These are phyloP conservation scores for Anthopleura sola DNA, from an alignment of 64 coral and sea anemone species.

Conservation along the genomic window DNA sequence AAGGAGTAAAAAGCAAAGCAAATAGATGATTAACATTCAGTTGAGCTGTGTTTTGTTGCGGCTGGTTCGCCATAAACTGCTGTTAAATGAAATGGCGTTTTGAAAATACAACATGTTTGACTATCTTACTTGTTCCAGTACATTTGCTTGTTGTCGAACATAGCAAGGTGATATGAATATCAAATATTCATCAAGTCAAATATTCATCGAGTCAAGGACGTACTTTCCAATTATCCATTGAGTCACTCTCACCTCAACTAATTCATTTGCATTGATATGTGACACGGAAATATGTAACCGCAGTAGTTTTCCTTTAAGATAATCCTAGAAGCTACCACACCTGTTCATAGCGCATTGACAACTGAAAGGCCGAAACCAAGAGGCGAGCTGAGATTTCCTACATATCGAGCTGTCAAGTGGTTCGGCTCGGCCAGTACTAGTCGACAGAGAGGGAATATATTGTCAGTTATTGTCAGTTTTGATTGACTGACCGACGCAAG, in stretches of 20 bases:
- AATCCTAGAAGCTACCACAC: not conserved
- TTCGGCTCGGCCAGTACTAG: not conserved
- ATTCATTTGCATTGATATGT: not conserved
- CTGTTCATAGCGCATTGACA: not conserved
- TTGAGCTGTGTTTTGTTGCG: too few relatives aligned
- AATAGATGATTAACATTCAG: too few relatives aligned
- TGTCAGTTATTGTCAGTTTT: not conserved
- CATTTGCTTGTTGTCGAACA: not conserved
- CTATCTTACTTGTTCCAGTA: not conserved
- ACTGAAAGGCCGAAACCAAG: not conserved
- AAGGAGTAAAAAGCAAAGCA: too few relatives aligned
- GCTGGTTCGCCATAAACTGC: too few relatives aligned
- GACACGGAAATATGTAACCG: not conserved
- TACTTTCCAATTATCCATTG: not conserved
- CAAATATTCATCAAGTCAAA: too few relatives aligned
- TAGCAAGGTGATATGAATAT: not conserved
- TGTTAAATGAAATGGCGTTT: too few relatives aligned
- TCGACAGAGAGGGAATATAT: not conserved
- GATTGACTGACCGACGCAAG: not conserved
- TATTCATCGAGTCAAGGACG: not conserved
- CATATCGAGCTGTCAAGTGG: not conserved
- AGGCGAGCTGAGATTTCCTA: not conserved
- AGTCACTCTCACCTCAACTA: not conserved
- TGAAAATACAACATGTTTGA: too few relatives aligned
- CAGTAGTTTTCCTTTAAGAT: not conserved